These are phyloP conservation scores for Eledona agricola DNA, from an alignment of 2,888 invertebrate genomes.

Conservation along the genomic window DNA sequence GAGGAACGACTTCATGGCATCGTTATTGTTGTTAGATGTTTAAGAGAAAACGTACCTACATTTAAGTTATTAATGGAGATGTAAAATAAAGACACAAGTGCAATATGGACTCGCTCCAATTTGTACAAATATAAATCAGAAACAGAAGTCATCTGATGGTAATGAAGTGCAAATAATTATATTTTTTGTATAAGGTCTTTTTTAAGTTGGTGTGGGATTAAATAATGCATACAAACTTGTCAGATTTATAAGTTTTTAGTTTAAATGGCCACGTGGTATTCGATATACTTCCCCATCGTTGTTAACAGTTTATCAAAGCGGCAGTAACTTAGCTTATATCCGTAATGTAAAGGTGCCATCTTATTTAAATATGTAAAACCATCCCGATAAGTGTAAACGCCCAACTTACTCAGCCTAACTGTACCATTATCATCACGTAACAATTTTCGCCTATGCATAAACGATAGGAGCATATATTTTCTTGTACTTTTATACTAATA, in stretches of 20 bases:
- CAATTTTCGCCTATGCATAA: conserved; percentile 12
- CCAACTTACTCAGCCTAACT: conserved; percentile 24
- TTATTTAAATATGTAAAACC: too few relatives aligned
- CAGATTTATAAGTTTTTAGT: conserved; percentile 12
- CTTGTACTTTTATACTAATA: conserved; percentile 31
- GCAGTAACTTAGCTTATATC: too few relatives aligned
- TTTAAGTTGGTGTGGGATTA: conserved; percentile 35
- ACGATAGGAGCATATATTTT: conserved; percentile 29
- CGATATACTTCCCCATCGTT: too few relatives aligned
- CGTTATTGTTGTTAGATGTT: conserved; percentile 36
- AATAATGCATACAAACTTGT: conserved; percentile 25
- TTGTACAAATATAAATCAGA: conserved; percentile 29
- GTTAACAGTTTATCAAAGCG: too few relatives aligned
- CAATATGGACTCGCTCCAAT: conserved; percentile 22
- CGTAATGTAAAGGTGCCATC: too few relatives aligned
- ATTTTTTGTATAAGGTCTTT: conserved; percentile 18
- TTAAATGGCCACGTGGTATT: too few relatives aligned
- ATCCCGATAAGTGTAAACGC: conserved; percentile 26
- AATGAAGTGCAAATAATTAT: conserved; percentile 53
- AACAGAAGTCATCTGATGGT: conserved; percentile 55
- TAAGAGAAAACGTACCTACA: conserved; percentile 20
- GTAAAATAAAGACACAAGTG: conserved; percentile 21
- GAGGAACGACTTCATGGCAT: conserved; percentile 9
- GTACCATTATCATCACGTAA: conserved; percentile 32
- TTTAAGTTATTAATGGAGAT: conserved; percentile 17